Percentiles rank a stretch among this genome's conserved stretches.
These are phyloP conservation scores for Caenorhabditis macrosperma DNA, from an alignment of 2,888 invertebrate species.

Conservation along the genomic window DNA sequence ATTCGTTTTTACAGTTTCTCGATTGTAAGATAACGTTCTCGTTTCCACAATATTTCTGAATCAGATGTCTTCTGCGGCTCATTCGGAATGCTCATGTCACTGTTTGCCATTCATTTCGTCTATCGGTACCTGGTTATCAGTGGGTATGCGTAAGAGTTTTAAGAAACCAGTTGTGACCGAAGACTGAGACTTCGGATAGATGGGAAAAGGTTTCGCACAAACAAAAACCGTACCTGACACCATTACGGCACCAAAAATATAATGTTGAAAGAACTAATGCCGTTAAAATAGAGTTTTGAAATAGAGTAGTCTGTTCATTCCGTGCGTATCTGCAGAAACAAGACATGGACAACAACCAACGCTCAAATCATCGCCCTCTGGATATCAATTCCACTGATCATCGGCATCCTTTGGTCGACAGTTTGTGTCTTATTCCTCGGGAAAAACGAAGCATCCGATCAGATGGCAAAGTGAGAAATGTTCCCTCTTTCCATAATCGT, in stretches of 20 bases:
- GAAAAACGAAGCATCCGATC: neutral
- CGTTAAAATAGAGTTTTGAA: too few species aligned
- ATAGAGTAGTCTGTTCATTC: neutral
- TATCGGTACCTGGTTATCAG: constrained; percentile 1
- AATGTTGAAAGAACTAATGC: too few species aligned
- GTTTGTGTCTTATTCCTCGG: neutral
- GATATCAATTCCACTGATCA: neutral
- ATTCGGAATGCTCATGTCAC: constrained; percentile 7
- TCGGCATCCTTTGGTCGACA: neutral
- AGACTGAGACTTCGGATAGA: neutral
- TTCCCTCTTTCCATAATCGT: neutral
- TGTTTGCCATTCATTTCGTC: constrained; percentile 4
- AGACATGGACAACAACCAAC: neutral
- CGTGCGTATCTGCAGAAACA: neutral
- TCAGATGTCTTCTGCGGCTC: constrained; percentile 11
- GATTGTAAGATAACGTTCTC: neutral
- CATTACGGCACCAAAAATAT: too few species aligned
- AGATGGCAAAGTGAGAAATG: neutral
- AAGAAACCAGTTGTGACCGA: neutral
- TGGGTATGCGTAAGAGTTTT: constrained; percentile 7
- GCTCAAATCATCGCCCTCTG: neutral
- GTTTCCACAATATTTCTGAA: neutral
- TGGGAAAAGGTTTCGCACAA: neutral
- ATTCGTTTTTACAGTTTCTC: neutral
- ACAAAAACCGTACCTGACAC: too few species aligned